phyloP scores from a whole-genome alignment of 1,140 invertebrate genomes.

The Tribolium madens region DNA sequence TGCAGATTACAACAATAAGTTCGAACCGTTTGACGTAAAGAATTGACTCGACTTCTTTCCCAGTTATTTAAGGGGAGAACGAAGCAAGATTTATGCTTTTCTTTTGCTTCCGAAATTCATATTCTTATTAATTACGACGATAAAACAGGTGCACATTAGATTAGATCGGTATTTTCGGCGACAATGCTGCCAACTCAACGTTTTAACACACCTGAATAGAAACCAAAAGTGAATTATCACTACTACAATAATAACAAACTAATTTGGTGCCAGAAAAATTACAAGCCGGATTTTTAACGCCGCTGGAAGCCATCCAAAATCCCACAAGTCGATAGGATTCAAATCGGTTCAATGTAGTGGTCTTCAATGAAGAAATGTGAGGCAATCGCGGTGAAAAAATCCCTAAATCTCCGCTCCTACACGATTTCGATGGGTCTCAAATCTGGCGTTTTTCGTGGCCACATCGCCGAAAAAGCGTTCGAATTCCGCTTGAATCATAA shows the following conservation, averaged over 20 bases:
- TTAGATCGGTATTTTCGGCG: conserved; percentile 58
- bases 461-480: too few species aligned
- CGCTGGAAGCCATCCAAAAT: neutral
- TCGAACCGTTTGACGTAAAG: conserved; percentile 52
- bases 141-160: conserved; percentile 62
- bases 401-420: too few species aligned
- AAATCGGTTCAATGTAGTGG: neutral
- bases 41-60: conserved; percentile 37
- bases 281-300: neutral
- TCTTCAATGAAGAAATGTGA: too few species aligned
- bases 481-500: too few species aligned
- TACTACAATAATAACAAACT: neutral
- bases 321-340: neutral
- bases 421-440: too few species aligned
- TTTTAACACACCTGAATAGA: conserved; percentile 19
- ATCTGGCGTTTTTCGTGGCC: too few species aligned
- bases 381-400: too few species aligned
- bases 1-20: conserved; percentile 60
- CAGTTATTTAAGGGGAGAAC: conserved; percentile 9
- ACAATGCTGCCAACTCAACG: neutral
- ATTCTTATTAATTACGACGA: conserved; percentile 60
- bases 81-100: neutral
- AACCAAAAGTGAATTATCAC: conserved; percentile 5
- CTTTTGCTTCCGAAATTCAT: neutral
- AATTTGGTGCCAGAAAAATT: conserved; percentile 23